A percentile compares a stretch with the other conserved stretches of the same genome.
Evolutionary conservation across 2,113 vertebrate species (phyloP).

Genomic region (Strigops habroptila): DNA sequence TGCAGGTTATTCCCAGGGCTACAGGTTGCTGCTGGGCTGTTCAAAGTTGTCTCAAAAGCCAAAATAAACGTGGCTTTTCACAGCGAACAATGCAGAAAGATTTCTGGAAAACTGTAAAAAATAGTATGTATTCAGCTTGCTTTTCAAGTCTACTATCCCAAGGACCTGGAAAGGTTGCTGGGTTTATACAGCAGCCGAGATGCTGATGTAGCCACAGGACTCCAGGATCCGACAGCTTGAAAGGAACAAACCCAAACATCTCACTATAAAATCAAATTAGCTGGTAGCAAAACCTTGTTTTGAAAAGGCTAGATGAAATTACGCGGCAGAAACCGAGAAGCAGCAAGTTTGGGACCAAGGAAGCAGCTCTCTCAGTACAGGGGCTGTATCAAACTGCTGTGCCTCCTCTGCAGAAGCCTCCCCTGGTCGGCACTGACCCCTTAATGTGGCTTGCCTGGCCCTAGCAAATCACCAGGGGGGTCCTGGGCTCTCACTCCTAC

Average conservation of each 20-base stretch:
- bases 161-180: not conserved
- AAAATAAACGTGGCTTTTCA: not conserved
- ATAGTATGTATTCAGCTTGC: not conserved
- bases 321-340: not conserved
- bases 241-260: not conserved
- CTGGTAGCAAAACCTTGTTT: not conserved
- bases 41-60: not conserved
- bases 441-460: not conserved
- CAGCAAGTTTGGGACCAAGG: not conserved
- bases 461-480: not conserved
- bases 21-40: not conserved
- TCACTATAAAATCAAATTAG: not conserved
- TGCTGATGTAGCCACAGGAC: not conserved
- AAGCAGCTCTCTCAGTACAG: not conserved
- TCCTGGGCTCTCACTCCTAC: not conserved
- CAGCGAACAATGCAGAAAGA: not conserved
- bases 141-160: not conserved
- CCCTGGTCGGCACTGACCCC: accelerated
- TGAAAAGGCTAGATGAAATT: not conserved
- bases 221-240: not conserved
- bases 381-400: accelerated
- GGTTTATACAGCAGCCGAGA: not conserved
- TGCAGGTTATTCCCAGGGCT: not conserved
- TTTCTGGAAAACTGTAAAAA: not conserved
- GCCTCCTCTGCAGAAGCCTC: not conserved